Conservation (phyloP, 2,888 invertebrate species). For the Antheraea assamensis region DNA sequence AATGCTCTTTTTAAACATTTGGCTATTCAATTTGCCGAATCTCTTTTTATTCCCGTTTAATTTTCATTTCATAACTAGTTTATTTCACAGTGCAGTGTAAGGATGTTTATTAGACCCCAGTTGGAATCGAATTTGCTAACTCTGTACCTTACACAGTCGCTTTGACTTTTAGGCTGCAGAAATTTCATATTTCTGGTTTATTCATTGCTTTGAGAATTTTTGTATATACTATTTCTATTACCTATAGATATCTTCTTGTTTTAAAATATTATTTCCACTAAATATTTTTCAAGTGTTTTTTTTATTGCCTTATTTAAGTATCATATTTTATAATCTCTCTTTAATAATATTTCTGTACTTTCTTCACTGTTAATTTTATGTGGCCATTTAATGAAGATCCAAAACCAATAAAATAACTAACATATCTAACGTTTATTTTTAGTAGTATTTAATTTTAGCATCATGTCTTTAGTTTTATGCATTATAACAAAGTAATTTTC, state of each 20-base stretch:
- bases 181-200: no score
- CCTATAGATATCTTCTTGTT: no score
- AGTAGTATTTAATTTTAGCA: no score
- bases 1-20: not conserved
- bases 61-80: conserved; percentile 4
- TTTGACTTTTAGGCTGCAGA: no score
- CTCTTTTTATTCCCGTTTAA: not conserved
- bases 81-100: not conserved
- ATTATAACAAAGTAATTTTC: no score
- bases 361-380: not conserved
- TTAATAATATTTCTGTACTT: not conserved
- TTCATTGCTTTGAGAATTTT: no score
- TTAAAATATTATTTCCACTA: no score
- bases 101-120: not conserved
- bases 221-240: no score
- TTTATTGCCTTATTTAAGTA: not conserved
- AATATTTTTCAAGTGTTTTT: not conserved
- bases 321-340: not conserved
- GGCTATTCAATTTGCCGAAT: not conserved
- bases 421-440: not conserved
- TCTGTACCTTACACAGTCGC: not conserved
- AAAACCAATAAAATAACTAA: not conserved
- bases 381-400: not conserved
- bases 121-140: not conserved
- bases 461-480: no score